A percentile compares a stretch with the other conserved stretches of the same genome.
Evolutionary conservation across 1,140 invertebrate genomes (phyloP).

Genomic region (Sinella curviseta): DNA sequence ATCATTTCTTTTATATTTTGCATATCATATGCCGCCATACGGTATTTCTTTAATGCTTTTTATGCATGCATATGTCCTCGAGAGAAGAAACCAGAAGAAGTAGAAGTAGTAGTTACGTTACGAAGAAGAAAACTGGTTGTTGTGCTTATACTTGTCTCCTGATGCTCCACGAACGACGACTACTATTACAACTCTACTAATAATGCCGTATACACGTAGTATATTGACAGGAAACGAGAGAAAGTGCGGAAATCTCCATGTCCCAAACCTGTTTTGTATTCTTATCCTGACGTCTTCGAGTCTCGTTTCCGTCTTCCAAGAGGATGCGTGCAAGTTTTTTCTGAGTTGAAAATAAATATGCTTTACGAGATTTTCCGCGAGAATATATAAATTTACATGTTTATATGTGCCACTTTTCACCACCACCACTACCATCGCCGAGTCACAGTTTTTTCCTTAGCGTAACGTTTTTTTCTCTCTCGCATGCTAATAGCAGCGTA

Average conservation of each 20-base stretch:
- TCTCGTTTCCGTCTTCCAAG: conserved; percentile 17
- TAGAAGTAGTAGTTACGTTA: no score
- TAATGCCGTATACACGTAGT: neutral
- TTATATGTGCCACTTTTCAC: neutral
- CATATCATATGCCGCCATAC: conserved; percentile 19
- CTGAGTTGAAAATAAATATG: conserved; percentile 11
- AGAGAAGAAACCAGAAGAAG: neutral
- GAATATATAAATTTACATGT: neutral
- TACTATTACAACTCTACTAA: no score
- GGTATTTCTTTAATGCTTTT: conserved; percentile 16
- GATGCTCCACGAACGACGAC: no score
- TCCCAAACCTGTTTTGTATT: conserved; percentile 21
- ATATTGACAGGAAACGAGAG: conserved; percentile 20
- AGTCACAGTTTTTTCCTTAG: neutral
- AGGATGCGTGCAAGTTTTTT: conserved; percentile 20
- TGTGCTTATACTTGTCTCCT: neutral
- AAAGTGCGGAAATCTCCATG: conserved; percentile 21
- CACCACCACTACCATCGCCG: neutral
- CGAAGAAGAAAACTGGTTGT: neutral
- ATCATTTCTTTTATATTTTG: conserved; percentile 20
- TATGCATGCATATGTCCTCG: conserved; percentile 11
- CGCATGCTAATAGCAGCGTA: no score
- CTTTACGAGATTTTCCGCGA: neutral
- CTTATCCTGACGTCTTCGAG: conserved; percentile 7
- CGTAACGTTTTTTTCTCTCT: no score